Conservation (phyloP, 2,888 invertebrate species). For the Archips xylosteana region DNA sequence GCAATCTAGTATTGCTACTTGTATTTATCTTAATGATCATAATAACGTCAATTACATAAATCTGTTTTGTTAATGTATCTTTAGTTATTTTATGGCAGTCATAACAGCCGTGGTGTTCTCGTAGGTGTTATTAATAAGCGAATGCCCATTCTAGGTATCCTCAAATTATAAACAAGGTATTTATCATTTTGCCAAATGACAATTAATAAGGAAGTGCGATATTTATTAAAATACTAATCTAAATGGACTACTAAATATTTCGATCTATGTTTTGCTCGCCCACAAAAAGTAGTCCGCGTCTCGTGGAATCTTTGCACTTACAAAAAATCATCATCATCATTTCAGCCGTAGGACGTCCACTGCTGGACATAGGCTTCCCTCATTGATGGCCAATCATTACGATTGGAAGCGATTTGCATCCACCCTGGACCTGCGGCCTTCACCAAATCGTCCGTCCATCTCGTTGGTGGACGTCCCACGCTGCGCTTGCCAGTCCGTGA, state of each 20-base stretch:
- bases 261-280: no score
- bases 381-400: no score
- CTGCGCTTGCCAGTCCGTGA: no score
- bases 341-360: no score
- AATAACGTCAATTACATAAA: constrained; percentile 12
- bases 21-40: constrained; percentile 20
- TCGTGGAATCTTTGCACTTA: no score
- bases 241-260: background rate
- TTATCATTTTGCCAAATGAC: constrained; percentile 1
- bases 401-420: no score
- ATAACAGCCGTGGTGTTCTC: constrained; percentile 5
- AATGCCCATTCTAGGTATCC: constrained; percentile 13
- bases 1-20: constrained; percentile 1
- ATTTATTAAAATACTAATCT: background rate
- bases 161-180: background rate
- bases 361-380: no score
- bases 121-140: constrained; percentile 9
- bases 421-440: no score
- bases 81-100: constrained; percentile 12
- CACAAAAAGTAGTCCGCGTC: no score
- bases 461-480: no score
- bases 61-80: constrained; percentile 7
- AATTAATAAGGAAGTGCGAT: background rate
- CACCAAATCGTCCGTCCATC: no score
- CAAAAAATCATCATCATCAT: no score